Evolutionary conservation across 1,140 invertebrate species (phyloP).

Genomic region (Drosophila lini): DNA sequence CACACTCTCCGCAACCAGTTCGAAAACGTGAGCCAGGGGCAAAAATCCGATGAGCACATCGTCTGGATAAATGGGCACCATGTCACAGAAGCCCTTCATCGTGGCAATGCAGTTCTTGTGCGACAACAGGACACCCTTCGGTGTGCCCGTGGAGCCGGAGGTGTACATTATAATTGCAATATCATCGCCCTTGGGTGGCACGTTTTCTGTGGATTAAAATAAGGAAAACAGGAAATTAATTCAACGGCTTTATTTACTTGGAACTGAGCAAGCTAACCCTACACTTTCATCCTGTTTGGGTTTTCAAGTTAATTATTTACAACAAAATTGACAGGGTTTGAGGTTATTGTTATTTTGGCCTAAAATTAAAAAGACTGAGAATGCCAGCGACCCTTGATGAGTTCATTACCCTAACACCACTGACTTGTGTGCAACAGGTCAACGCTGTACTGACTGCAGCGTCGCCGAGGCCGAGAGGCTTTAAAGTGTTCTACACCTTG

Average conservation of each 20-base stretch:
- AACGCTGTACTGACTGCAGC: conserved; percentile 17
- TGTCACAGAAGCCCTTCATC: conserved; percentile 94
- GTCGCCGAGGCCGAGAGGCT: conserved; percentile 1
- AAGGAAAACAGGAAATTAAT: not conserved
- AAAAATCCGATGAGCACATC: conserved; percentile 98
- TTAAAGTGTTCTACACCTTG: conserved; percentile 8
- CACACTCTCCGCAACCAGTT: conserved; percentile 92
- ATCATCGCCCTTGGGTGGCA: conserved; percentile 89
- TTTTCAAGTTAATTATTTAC: not conserved
- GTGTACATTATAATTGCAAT: conserved; percentile 98
- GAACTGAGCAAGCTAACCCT: not conserved
- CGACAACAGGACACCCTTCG: conserved; percentile 93
- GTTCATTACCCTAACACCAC: conserved; percentile 42
- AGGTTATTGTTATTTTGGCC: conserved; percentile 10
- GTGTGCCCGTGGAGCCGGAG: conserved; percentile 95
- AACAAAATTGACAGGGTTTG: conserved; percentile 25
- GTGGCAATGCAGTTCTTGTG: conserved; percentile 96
- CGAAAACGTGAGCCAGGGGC: conserved; percentile 98
- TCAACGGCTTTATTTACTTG: not conserved
- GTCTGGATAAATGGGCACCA: conserved; percentile 88
- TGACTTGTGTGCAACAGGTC: conserved; percentile 31
- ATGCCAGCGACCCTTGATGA: conserved; percentile 25
- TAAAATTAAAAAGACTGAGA: not conserved
- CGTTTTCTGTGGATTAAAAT: conserved; percentile 82
- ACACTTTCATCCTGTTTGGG: not conserved